Base-by-base conservation (phyloP, 2,888 invertebrate genomes). In the Sminthurides aquaticus region DNA sequence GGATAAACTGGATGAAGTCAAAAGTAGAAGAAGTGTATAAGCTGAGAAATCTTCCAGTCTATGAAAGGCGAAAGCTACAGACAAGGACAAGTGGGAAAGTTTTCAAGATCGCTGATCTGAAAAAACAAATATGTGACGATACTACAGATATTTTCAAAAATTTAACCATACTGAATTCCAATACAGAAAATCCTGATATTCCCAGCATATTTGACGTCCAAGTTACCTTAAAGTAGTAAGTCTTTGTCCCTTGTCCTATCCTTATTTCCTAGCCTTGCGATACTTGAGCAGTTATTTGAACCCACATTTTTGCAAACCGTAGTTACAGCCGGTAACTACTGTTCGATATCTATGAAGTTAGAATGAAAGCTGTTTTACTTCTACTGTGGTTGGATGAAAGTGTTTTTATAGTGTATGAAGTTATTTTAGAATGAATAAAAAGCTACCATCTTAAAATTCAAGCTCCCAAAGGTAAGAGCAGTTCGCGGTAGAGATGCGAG, bases 1-100 rank as follows among this genome's bases (percentile, higher is more conserved):
- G 73, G 57, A 60, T 71, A 3, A 65, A 64, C 2, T 64, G 59
- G 68, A n/a, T 73, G 24, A 72, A 73, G 49, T 43, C 55, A 1
- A 27, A 64, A 27, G 67, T 68, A 18, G 67, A 57, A 11, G 49
- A 62, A 8, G 62, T 68, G 24, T 62, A 66, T 54, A 20, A 27
- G 20, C 49, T 34, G 20, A 43, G 66, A 20, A 55, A 49, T 49
- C 25, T 66, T n/a, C 66, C 66, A 27, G 56, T 66, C 8, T 62
- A 66, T 34, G 29, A 29, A 27, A 2, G 54, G 27, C 8, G 49
- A 26, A 60, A 27, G 2, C 56, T 34, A 1, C 18, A 18, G 8
- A 26, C 49, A 3, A 49, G 29, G 49, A 52, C 5, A 20, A 43
- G 49, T 49, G 60, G 58, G 3, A 57, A 48, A 57, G 58, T 63